These are phyloP conservation scores for Pachycephus smyrnensis DNA, from an alignment of 2,888 invertebrate genomes.

Conservation along the genomic window DNA sequence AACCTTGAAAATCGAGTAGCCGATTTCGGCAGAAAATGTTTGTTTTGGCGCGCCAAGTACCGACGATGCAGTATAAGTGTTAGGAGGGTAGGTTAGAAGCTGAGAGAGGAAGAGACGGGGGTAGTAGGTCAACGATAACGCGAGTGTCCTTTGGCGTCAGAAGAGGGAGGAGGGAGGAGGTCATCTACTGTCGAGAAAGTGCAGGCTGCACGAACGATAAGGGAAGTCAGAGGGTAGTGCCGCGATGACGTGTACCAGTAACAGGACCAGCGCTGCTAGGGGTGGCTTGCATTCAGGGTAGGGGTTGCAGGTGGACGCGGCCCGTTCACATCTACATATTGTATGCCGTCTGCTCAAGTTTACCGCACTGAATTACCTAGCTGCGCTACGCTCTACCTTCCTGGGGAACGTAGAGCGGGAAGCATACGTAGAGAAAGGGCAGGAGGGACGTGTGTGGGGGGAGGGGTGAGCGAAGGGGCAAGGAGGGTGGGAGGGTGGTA, in stretches of 20 bases:
- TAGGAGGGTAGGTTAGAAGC: background rate
- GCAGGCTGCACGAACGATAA: background rate
- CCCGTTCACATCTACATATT: slow-evolving; percentile 43
- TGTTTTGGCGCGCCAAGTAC: background rate
- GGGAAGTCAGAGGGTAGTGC: background rate
- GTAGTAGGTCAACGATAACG: background rate
- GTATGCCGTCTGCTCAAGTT: slow-evolving; percentile 46
- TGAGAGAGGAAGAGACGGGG: background rate
- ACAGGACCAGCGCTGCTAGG: background rate
- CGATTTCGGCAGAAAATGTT: background rate
- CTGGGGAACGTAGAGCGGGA: slow-evolving; percentile 6
- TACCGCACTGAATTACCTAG: slow-evolving; percentile 48
- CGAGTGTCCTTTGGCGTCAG: background rate
- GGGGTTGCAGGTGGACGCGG: slow-evolving; percentile 35
- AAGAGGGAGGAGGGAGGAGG: background rate
- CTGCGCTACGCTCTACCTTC: slow-evolving; percentile 21
- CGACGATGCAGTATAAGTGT: background rate
- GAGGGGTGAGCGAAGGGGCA: slow-evolving; percentile 21
- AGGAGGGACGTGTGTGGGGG: slow-evolving; percentile 12
- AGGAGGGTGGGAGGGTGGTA: slow-evolving; percentile 13
- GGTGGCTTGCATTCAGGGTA: background rate
- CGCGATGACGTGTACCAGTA: background rate
- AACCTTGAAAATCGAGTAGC: background rate
- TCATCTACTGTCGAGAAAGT: background rate
- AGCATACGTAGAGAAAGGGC: background rate